These are phyloP conservation scores for Oostethus manadensis DNA, from an alignment of 2,113 vertebrate species.

Conservation along the genomic window DNA sequence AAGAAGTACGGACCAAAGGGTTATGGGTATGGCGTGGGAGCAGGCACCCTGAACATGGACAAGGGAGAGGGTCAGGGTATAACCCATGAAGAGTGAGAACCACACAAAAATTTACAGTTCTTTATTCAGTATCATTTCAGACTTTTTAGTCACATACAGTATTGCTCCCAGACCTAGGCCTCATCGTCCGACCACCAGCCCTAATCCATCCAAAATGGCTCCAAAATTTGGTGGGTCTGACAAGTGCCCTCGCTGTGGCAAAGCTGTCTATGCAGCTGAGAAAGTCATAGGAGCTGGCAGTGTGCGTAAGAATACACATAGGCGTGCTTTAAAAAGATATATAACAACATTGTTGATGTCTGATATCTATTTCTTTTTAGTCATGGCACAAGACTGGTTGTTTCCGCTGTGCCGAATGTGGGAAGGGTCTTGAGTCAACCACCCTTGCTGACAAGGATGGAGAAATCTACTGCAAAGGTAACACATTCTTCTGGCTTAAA, in stretches of 20 bases:
- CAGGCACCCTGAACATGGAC: slow-evolving; percentile 88
- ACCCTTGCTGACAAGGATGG: slow-evolving; percentile 91
- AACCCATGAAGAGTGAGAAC: slow-evolving; percentile 79
- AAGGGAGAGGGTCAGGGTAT: slow-evolving; percentile 86
- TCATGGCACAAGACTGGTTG: slow-evolving; percentile 88
- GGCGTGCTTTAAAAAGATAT: background rate
- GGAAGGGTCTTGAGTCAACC: slow-evolving; percentile 91
- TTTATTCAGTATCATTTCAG: background rate
- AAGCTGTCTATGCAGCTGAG: slow-evolving; percentile 88
- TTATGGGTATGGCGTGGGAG: slow-evolving; percentile 87
- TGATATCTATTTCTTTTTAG: slow-evolving; percentile 59
- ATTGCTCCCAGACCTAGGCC: slow-evolving; percentile 40
- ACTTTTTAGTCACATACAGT: background rate
- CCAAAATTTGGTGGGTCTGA: slow-evolving; percentile 84
- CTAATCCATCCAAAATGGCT: slow-evolving; percentile 79
- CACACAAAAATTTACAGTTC: background rate
- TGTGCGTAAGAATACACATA: slow-evolving; percentile 63
- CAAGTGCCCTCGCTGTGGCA: slow-evolving; percentile 83
- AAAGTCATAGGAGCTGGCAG: slow-evolving; percentile 91
- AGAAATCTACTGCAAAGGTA: slow-evolving; percentile 96
- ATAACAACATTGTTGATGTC: background rate
- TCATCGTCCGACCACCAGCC: slow-evolving; percentile 82
- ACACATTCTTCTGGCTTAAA: background rate
- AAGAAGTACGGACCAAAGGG: slow-evolving; percentile 95
- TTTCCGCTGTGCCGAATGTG: slow-evolving; percentile 88